Conservation (phyloP, 2,888 invertebrate species). For the Plagodis dolabraria region DNA sequence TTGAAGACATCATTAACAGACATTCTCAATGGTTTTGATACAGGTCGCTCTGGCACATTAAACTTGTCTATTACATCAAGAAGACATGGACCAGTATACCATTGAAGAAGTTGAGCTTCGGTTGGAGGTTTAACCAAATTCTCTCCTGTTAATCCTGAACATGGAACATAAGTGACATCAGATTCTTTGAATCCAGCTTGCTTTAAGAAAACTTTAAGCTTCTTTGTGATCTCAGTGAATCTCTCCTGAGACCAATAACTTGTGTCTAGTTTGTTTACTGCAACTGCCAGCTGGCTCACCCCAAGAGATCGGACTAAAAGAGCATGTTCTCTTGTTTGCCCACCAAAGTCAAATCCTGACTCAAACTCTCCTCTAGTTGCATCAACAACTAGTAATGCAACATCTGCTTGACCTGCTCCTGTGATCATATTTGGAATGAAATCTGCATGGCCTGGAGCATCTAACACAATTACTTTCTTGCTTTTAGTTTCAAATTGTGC, state of each 20-base stretch:
- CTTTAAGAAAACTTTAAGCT: constrained; percentile 92
- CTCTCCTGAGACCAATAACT: constrained; percentile 96
- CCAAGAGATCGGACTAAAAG: constrained; percentile 95
- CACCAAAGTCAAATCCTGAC: constrained; percentile 98
- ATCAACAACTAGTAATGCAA: constrained; percentile 97
- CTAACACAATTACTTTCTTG: constrained; percentile 93
- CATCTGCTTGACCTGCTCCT: constrained; percentile 99
- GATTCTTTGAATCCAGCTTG: constrained; percentile 96
- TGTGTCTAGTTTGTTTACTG: constrained; percentile 98
- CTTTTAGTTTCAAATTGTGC: constrained; percentile 95
- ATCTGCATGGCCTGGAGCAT: constrained; percentile 99
- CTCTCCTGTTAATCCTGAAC: constrained; percentile 98
- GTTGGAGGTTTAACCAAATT: constrained; percentile 91
- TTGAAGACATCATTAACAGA: constrained; percentile 98
- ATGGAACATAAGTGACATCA: constrained; percentile 95
- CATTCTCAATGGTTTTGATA: constrained; percentile 95
- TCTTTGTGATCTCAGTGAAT: constrained; percentile 94
- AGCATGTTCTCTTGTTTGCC: constrained; percentile 99
- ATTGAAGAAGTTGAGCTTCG: constrained; percentile 86
- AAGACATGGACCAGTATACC: constrained; percentile 94
- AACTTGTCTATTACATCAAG: constrained; percentile 95
- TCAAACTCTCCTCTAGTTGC: constrained; percentile 99
- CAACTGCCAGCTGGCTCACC: constrained; percentile 96
- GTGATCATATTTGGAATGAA: constrained; percentile 99
- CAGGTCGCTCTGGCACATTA: constrained; percentile 93